These are phyloP conservation scores for Remorina albescens DNA, from an alignment of 2,797 vertebrate species.

Conservation along the genomic window DNA sequence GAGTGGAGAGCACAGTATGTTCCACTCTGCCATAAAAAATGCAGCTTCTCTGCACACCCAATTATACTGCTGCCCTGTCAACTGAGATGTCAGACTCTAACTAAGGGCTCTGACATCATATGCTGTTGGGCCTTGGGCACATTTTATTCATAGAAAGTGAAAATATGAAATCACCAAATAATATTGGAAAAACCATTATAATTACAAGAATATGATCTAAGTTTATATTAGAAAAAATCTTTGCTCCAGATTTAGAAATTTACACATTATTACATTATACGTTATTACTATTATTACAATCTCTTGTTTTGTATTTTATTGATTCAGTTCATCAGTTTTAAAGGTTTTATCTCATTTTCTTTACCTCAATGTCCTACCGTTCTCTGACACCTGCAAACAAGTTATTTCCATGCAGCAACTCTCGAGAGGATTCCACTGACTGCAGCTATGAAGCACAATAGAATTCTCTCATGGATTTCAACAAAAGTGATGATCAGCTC, in stretches of 20 bases:
- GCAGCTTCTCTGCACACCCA: slow-evolving; percentile 21
- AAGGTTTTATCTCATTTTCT: too few relatives aligned
- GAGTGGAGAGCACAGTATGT: slow-evolving; percentile 2
- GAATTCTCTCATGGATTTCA: slow-evolving; percentile 18
- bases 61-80: slow-evolving; percentile 12
- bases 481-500: slow-evolving; percentile 52
- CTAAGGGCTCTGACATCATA: slow-evolving; percentile 23
- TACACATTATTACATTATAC: too few relatives aligned
- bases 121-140: neutral
- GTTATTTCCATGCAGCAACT: slow-evolving; percentile 9
- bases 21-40: slow-evolving; percentile 17
- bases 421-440: slow-evolving; percentile 8
- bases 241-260: neutral
- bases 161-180: neutral
- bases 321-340: too few relatives aligned
- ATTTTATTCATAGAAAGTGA: slow-evolving; percentile 24
- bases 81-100: slow-evolving; percentile 25
- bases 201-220: neutral
- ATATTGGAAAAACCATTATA: neutral
- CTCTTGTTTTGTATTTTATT: too few relatives aligned
- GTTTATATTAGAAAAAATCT: neutral
- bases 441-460: neutral
- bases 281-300: too few relatives aligned
- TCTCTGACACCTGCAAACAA: neutral
- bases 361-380: too few relatives aligned